Evolutionary conservation across 2,797 vertebrate genomes (phyloP).

Genomic region (Tragopan temminckii): DNA sequence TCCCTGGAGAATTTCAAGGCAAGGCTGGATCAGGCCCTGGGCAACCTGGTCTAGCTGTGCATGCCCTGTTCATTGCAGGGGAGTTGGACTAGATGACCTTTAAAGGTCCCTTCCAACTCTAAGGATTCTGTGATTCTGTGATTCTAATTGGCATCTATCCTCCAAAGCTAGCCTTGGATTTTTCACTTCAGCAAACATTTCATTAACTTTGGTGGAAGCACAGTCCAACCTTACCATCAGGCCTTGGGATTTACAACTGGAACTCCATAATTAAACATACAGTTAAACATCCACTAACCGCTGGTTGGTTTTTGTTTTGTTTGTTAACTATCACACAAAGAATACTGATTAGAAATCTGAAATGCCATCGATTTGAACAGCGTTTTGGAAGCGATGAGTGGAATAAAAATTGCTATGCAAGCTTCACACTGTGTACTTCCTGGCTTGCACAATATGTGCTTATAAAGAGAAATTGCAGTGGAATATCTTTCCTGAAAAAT

Average conservation of each 20-base stretch:
- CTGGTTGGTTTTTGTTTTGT: not conserved
- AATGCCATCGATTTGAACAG: not conserved
- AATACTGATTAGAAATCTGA: constrained; percentile 7
- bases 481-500: constrained; percentile 53
- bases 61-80: not conserved
- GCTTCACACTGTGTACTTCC: constrained; percentile 43
- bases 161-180: not conserved
- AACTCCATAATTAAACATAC: not conserved
- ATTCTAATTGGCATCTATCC: not conserved
- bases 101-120: not conserved
- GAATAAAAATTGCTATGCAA: constrained; percentile 10
- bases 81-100: not conserved
- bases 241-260: not conserved
- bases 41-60: not conserved
- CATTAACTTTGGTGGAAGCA: not conserved
- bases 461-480: constrained; percentile 57
- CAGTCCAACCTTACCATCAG: not conserved
- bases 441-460: constrained; percentile 1
- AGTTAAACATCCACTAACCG: not conserved
- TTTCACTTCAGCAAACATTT: not conserved
- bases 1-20: not conserved
- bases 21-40: not conserved
- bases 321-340: not conserved
- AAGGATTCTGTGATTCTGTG: not conserved
- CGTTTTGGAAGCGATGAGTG: not conserved